A percentile compares a stretch with the other conserved stretches of the same genome.
Evolutionary conservation across 2,113 vertebrate genomes (phyloP).

Genomic region (Callithrix jacchus): DNA sequence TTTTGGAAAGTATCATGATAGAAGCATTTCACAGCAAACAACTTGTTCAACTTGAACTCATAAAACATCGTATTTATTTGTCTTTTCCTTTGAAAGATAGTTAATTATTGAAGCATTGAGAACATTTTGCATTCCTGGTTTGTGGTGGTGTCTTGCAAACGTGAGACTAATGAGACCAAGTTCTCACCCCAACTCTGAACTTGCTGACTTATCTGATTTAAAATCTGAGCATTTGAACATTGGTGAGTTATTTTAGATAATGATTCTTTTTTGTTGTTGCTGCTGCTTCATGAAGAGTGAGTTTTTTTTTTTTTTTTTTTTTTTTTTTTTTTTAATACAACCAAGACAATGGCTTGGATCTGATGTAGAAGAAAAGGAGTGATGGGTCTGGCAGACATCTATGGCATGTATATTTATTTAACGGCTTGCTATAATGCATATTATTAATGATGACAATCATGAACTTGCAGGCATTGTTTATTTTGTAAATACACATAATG

Average conservation of each 20-base stretch:
- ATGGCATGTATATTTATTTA: neutral
- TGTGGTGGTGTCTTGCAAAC: conserved; percentile 27
- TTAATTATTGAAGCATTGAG: conserved; percentile 51
- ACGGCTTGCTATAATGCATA: conserved; percentile 30
- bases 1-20: neutral
- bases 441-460: conserved; percentile 58
- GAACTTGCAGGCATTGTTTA: conserved; percentile 57
- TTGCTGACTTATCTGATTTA: conserved; percentile 73
- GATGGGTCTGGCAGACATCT: neutral
- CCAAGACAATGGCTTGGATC: conserved; percentile 48
- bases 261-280: conserved; percentile 38
- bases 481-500: conserved; percentile 37
- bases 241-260: conserved; percentile 57
- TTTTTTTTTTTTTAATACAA: neutral
- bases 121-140: conserved; percentile 55
- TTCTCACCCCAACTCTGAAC: conserved; percentile 31
- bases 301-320: neutral
- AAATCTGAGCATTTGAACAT: conserved; percentile 61
- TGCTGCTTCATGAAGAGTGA: neutral
- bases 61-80: neutral
- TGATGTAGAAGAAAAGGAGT: conserved; percentile 3
- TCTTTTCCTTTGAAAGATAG: conserved; percentile 52
- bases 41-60: neutral
- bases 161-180: conserved; percentile 54
- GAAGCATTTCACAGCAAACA: conserved; percentile 17